A percentile compares a stretch with the other conserved stretches of the same genome.
These are phyloP conservation scores for Chelidonichthys spinosus DNA, from an alignment of 2,797 vertebrate genomes.

Conservation along the genomic window DNA sequence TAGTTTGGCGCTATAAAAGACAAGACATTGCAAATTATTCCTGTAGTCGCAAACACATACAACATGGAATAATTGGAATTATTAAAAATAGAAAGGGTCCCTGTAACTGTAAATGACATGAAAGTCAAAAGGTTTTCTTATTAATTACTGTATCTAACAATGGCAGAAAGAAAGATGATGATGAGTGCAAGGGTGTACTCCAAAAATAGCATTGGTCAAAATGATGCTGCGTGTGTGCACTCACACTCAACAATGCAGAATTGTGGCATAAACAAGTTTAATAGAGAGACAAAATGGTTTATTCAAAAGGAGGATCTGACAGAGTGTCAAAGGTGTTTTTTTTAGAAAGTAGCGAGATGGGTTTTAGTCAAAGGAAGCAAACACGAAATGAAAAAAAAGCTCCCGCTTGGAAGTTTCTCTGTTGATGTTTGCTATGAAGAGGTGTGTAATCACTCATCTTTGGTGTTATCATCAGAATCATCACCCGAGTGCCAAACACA, in stretches of 20 bases:
- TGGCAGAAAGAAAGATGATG: not conserved
- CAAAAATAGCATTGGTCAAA: not conserved
- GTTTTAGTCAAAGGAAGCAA: conserved; percentile 10
- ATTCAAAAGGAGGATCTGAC: not conserved
- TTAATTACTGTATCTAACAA: not conserved
- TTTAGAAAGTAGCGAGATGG: not conserved
- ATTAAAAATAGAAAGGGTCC: not conserved
- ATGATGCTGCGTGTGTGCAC: not conserved
- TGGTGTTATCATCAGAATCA: not conserved
- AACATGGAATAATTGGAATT: not conserved
- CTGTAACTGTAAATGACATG: not conserved
- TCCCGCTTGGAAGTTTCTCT: no score
- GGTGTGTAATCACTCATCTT: no score
- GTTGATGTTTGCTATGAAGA: no score
- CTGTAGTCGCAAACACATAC: no score
- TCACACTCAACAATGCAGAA: not conserved
- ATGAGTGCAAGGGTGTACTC: not conserved
- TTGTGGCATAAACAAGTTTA: not conserved
- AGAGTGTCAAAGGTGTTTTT: not conserved
- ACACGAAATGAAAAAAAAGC: not conserved
- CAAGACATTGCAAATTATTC: no score
- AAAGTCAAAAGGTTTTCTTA: not conserved
- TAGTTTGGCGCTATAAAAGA: no score
- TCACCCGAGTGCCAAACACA: not conserved
- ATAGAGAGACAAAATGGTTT: not conserved